These are phyloP conservation scores for Stegophylla sp. DNA, from an alignment of 2,888 invertebrate genomes.

Conservation along the genomic window DNA sequence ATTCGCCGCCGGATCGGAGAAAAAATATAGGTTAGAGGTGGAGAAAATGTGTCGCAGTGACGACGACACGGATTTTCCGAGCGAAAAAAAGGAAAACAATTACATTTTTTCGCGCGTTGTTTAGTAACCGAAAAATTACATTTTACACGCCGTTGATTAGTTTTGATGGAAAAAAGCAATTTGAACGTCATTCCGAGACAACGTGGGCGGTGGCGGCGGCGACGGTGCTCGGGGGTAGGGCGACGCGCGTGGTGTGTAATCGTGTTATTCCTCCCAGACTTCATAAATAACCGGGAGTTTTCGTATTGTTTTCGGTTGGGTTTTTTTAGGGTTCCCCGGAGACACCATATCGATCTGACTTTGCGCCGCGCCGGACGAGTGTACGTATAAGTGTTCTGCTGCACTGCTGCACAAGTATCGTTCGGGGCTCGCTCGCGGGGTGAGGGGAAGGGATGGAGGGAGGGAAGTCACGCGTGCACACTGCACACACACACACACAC, in stretches of 20 bases:
- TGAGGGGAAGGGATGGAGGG: too few species aligned
- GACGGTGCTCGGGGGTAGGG: background rate
- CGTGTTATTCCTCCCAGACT: slow-evolving; percentile 54
- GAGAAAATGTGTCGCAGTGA: background rate
- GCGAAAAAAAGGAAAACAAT: slow-evolving; percentile 20
- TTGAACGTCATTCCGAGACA: slow-evolving; percentile 36
- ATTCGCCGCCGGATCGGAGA: background rate
- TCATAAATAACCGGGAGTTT: slow-evolving; percentile 36
- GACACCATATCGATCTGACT: slow-evolving; percentile 50
- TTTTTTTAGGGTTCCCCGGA: slow-evolving; percentile 42
- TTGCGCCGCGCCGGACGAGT: slow-evolving; percentile 20
- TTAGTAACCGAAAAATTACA: slow-evolving; percentile 52
- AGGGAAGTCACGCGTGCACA: background rate
- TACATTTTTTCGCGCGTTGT: background rate
- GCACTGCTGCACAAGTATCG: too few species aligned
- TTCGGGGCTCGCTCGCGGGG: too few species aligned
- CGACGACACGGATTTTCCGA: background rate
- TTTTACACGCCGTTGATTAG: slow-evolving; percentile 45
- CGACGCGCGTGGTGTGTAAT: slow-evolving; percentile 39
- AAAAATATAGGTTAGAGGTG: background rate
- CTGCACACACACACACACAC: background rate
- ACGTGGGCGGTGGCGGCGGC: too few species aligned
- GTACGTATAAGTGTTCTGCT: background rate
- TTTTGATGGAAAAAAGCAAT: slow-evolving; percentile 55
- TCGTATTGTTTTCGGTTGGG: background rate